Base-by-base conservation (phyloP, 2,113 vertebrate genomes). In the Toxotes chatareus region DNA sequence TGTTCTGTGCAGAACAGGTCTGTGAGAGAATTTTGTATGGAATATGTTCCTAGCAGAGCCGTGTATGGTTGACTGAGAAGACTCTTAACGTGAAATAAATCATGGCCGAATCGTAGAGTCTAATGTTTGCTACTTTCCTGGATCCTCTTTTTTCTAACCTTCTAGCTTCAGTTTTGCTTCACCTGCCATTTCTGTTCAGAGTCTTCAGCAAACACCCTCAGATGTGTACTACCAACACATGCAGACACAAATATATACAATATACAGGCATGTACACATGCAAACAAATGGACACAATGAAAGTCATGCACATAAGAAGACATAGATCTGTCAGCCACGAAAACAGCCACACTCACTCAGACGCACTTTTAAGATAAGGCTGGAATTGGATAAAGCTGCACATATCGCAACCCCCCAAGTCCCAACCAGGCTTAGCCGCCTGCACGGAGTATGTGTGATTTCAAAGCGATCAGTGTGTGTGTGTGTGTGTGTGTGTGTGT, bases 351-450 rank as follows among this genome's bases (percentile, higher is more conserved):
- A 73, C 65, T 78, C 76, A 55, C 68, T 46, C 71, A 85, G 46
- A 67, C 56, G 1, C 55, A 53, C 83, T 85, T 87, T 92, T n/a
- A 86, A 88, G 89, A 93, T 91, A 88, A 91, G 88, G 79, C 70
- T 49, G 62, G 80, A 17, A 90, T 92, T 67, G 72, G 85, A 86
- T 76, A 86, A 89, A 85, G 67, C 69, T 12, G 68, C 23, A 78
- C 42, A 51, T 86, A 82, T 91, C 79, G 57, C 67, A 76, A 66
- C 82, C 72, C 14, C 60, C 79, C 79, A 68, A 79, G 69, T 74
- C 79, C 82, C 75, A 73, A 44, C 67, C 49, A 59, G 80, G 89
- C 87, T 91, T 88, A 89, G 56, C 89, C 16, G 84, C 84, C 79
- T 86, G 71, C 44, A 4, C 64, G 36, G 46, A 80, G 67, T 75